Evolutionary conservation across 2,888 invertebrate genomes (phyloP).

Genomic region (Uloborus plumipes): DNA sequence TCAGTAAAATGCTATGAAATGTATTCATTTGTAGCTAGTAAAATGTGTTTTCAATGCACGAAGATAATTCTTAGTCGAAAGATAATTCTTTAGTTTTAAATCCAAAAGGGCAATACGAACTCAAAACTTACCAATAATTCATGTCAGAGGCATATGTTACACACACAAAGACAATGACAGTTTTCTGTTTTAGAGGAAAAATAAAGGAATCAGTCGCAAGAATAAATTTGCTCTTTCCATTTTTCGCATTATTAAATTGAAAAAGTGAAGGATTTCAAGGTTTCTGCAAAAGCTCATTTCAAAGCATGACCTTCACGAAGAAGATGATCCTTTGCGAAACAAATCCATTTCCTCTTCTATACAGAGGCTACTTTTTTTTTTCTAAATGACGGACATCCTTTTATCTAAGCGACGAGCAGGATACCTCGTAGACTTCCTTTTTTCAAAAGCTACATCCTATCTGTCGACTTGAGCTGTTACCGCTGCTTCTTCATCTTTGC

Average conservation of each 20-base stretch:
- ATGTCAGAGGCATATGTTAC: too few species aligned
- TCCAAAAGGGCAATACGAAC: background rate
- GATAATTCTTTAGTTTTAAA: too few species aligned
- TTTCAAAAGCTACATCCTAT: conserved; percentile 23
- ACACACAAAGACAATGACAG: too few species aligned
- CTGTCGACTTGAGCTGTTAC: conserved; percentile 1
- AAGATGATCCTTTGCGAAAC: conserved; percentile 26
- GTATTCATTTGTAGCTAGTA: background rate
- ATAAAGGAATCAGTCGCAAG: too few species aligned
- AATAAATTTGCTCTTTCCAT: too few species aligned
- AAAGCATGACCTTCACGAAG: background rate
- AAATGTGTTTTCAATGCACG: background rate
- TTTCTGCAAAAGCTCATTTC: background rate
- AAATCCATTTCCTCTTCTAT: conserved; percentile 45
- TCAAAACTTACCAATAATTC: too few species aligned
- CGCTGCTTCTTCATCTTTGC: too few species aligned
- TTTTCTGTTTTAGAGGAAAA: too few species aligned
- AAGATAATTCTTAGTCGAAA: too few species aligned
- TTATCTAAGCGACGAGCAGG: conserved; percentile 7
- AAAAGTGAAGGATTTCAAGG: conserved; percentile 7
- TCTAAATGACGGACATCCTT: conserved; percentile 56
- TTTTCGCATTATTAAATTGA: too few species aligned
- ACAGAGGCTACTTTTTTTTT: conserved; percentile 7
- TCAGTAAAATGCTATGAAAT: too few species aligned
- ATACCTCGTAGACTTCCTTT: conserved; percentile 38